A percentile compares a stretch with the other conserved stretches of the same genome.
Conservation (phyloP, 1,140 invertebrate species). For the Penaeus indicus region DNA sequence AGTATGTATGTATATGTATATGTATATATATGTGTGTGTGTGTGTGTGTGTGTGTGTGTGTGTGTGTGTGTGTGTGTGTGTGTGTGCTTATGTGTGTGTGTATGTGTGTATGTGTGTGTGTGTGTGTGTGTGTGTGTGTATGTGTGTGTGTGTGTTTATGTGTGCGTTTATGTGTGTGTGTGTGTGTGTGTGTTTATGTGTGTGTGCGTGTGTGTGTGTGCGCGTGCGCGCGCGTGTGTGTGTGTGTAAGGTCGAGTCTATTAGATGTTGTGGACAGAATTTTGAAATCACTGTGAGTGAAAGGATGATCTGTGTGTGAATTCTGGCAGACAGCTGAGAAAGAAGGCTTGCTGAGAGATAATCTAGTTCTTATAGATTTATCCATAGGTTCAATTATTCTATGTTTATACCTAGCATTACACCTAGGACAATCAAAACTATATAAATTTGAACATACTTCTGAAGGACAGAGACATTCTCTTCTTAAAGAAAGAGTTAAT, state of each 20-base stretch:
- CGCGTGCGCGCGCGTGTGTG: too few species aligned
- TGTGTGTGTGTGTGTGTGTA: not conserved
- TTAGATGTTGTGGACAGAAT: not conserved
- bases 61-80: not conserved
- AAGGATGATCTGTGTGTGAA: too few species aligned
- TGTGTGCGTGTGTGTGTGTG: not conserved
- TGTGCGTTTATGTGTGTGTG: not conserved
- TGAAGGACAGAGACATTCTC: too few species aligned
- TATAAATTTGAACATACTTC: too few species aligned
- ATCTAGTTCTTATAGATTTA: not conserved
- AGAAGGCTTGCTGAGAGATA: too few species aligned
- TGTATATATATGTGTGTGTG: constrained; percentile 4
- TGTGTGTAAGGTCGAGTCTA: not conserved
- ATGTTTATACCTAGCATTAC: too few species aligned
- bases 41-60: not conserved
- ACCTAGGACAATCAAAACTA: too few species aligned
- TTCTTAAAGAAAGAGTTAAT: too few species aligned
- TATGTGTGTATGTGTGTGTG: not conserved
- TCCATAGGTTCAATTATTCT: too few species aligned
- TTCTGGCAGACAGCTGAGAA: too few species aligned
- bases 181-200: not conserved
- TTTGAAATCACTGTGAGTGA: too few species aligned
- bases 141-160: not conserved
- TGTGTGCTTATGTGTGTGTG: not conserved
- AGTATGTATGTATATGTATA: constrained; percentile 6